phyloP scores from a whole-genome alignment of 1,140 invertebrate genomes.

The Metaphire vulgaris region DNA sequence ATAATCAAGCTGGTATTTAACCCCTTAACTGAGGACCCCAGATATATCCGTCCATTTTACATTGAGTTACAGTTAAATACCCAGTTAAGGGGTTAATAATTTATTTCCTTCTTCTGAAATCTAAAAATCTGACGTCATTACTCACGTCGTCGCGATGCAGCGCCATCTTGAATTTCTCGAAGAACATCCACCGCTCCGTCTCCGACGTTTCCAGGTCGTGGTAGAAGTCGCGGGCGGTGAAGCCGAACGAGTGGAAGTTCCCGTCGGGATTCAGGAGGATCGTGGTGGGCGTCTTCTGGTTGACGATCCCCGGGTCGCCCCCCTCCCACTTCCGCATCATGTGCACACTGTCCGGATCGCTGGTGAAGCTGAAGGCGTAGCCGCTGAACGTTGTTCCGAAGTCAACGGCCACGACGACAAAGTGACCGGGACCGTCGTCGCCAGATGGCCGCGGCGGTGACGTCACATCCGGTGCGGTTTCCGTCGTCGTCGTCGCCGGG shows the following conservation, averaged over 20 bases:
- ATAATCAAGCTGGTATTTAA: too few relatives aligned
- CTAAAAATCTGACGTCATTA: too few relatives aligned
- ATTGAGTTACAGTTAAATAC: too few relatives aligned
- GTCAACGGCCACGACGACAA: conserved; percentile 61
- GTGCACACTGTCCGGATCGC: conserved; percentile 57
- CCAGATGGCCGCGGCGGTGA: too few relatives aligned
- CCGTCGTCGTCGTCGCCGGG: too few relatives aligned
- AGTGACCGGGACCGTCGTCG: too few relatives aligned
- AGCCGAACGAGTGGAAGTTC: conserved; percentile 60
- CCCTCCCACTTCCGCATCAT: conserved; percentile 63
- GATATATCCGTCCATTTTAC: too few relatives aligned
- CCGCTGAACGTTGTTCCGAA: conserved; percentile 62
- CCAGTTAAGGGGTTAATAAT: too few relatives aligned
- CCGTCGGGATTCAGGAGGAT: conserved; percentile 57
- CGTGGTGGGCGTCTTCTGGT: conserved; percentile 60
- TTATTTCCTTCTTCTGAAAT: too few relatives aligned
- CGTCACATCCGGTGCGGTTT: too few relatives aligned
- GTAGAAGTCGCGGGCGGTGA: conserved; percentile 57
- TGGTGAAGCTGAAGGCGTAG: conserved; percentile 57
- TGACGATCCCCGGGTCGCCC: too few relatives aligned
- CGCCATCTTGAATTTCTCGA: conserved; percentile 62
- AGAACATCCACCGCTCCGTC: conserved; percentile 58
- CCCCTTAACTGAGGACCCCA: too few relatives aligned
- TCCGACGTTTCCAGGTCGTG: conserved; percentile 58
- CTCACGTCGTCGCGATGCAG: conserved; percentile 57